These are phyloP conservation scores for Brachirus orientalis DNA, from an alignment of 2,113 vertebrate genomes.

Conservation along the genomic window DNA sequence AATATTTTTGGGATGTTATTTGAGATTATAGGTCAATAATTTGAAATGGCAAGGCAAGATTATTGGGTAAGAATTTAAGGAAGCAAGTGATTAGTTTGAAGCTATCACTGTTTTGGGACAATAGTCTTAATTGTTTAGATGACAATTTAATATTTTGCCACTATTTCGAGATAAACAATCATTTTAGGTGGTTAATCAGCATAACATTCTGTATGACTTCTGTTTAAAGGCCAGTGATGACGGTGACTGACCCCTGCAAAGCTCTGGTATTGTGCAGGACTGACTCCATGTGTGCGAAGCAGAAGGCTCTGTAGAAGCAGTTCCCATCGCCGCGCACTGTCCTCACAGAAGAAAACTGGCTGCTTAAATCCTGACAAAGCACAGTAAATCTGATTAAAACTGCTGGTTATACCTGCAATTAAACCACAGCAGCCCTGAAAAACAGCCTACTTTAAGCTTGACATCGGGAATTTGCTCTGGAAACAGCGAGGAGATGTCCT, in stretches of 20 bases:
- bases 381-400: conserved; percentile 15
- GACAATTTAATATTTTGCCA: too few relatives aligned
- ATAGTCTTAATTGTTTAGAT: too few relatives aligned
- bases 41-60: too few relatives aligned
- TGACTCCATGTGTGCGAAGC: conserved; percentile 84
- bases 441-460: conserved; percentile 76
- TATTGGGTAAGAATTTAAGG: too few relatives aligned
- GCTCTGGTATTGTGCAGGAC: conserved; percentile 75
- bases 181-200: neutral
- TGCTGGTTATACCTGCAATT: neutral
- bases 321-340: conserved; percentile 87
- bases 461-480: conserved; percentile 70
- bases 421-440: neutral
- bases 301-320: conserved; percentile 88
- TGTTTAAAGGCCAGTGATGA: too few relatives aligned
- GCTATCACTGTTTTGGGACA: too few relatives aligned
- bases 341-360: conserved; percentile 81
- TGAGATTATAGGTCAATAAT: too few relatives aligned
- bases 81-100: too few relatives aligned
- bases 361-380: conserved; percentile 79
- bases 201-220: neutral
- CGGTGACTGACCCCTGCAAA: conserved; percentile 78
- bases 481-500: conserved; percentile 81
- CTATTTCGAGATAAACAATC: too few relatives aligned
- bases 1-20: too few relatives aligned